Evolutionary conservation across 2,113 vertebrate species (phyloP), one percentile per base, ranked within the genome.

Genomic region (Bungarus multicinctus): DNA sequence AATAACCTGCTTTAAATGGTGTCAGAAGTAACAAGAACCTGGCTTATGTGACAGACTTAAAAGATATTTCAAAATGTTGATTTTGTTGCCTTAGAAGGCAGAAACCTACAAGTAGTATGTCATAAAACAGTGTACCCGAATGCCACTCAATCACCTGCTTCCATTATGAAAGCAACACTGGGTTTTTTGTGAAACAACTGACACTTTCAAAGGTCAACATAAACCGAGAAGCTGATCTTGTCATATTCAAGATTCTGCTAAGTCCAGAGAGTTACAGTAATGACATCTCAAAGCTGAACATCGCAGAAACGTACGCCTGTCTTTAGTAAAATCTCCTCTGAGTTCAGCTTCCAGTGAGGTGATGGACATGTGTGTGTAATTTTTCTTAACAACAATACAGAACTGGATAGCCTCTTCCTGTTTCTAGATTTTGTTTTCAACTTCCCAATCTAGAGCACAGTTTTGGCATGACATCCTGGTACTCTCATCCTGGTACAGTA

Each of bases 161-260:
- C 81, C 95, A 94, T 97, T 95, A 94, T 95, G 96, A 96, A 97
- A 95, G 95, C 91, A 95, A 93, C 94, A 85, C 50, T 90, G 87
- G 93, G 58, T n/a, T 58, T 96, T 96, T 93, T 92, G 93, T 96
- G 52, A 95, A 96, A 94, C 3, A 94, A 93, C 96, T 96, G 96
- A 95, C 96, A 94, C 85, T 89, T 94, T 92, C 90, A 45, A 93
- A 90, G 92, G 95, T 92, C 39, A 93, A 10, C 87, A 57, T 91
- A 95, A 96, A 92, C 93, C 93, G 87, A 86, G 69, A 93, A 92
- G 52, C 93, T 95, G 90, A 92, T 95, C 94, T 93, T 90, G 14
- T 88, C 94, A 95, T 94, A 93, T 45, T 94, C 88, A 64, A 86
- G 58, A 94, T 94, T 89, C 85, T 91, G 90, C 92, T 0, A 5